Evolutionary conservation across 2,797 vertebrate species (phyloP).

Genomic region (Sebastes umbrosus): DNA sequence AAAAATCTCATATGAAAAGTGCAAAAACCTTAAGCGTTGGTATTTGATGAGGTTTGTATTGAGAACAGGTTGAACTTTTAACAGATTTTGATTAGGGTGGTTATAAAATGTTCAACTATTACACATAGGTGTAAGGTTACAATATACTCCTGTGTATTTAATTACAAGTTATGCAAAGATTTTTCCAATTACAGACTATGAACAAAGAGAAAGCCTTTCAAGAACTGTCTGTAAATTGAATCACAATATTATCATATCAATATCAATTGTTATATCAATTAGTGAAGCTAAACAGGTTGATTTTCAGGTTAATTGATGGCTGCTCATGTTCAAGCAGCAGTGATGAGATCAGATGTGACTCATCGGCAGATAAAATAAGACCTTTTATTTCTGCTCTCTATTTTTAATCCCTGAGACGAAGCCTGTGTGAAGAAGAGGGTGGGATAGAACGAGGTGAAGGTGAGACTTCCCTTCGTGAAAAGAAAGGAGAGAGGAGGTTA

Average conservation of each 20-base stretch:
- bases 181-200: neutral
- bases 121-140: neutral
- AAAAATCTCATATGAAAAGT: too few species aligned
- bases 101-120: neutral
- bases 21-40: too few species aligned
- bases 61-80: neutral
- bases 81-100: neutral
- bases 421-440: neutral
- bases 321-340: neutral
- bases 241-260: neutral
- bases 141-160: neutral
- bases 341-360: constrained; percentile 7
- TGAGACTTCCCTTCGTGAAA: constrained; percentile 3
- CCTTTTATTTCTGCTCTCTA: neutral
- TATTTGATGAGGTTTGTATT: too few species aligned
- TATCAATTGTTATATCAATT: neutral
- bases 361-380: neutral
- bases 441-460: neutral
- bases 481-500: neutral
- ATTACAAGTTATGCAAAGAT: neutral
- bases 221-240: neutral
- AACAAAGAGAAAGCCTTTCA: neutral
- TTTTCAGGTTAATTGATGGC: neutral
- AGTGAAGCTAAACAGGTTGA: neutral
- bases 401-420: neutral